Conservation (phyloP, 2,113 vertebrate genomes). For the Zosterops hypoxanthus region DNA sequence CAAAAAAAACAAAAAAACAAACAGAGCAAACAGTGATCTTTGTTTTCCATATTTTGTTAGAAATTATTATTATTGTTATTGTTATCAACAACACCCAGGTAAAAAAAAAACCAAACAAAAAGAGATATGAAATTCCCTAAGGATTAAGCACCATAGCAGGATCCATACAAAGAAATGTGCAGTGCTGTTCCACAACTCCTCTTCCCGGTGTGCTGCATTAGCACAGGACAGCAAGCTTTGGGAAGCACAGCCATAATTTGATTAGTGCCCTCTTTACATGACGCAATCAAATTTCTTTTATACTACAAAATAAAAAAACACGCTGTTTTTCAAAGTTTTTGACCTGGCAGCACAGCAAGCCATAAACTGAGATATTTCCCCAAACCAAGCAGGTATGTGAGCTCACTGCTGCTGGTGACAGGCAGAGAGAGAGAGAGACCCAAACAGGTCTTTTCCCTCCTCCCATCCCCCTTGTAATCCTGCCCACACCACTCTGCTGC, state of each 20-base stretch:
- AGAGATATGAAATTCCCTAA: not conserved
- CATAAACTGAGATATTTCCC: not conserved
- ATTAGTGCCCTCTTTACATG: not conserved
- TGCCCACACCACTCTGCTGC: constrained; percentile 22
- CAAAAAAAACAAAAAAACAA: not conserved
- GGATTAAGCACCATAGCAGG: not conserved
- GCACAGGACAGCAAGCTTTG: not conserved
- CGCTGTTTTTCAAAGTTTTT: not conserved
- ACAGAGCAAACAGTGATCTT: not conserved
- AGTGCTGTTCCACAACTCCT: not conserved
- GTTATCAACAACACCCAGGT: not conserved
- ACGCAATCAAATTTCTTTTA: constrained; percentile 28
- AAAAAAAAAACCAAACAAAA: not conserved
- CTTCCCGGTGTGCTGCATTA: not conserved
- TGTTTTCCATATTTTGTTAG: not conserved
- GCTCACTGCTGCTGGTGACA: not conserved
- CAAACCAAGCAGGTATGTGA: not conserved
- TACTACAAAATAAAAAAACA: not conserved
- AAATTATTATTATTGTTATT: not conserved
- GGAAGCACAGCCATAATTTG: not conserved
- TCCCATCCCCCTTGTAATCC: constrained; percentile 59
- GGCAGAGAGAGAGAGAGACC: not conserved
- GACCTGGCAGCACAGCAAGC: not conserved
- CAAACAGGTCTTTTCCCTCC: not conserved
- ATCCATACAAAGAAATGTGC: not conserved